Evolutionary conservation across 1,140 invertebrate species (phyloP), one percentile per base, ranked within the genome.

Genomic region (Goniozus legneri): DNA sequence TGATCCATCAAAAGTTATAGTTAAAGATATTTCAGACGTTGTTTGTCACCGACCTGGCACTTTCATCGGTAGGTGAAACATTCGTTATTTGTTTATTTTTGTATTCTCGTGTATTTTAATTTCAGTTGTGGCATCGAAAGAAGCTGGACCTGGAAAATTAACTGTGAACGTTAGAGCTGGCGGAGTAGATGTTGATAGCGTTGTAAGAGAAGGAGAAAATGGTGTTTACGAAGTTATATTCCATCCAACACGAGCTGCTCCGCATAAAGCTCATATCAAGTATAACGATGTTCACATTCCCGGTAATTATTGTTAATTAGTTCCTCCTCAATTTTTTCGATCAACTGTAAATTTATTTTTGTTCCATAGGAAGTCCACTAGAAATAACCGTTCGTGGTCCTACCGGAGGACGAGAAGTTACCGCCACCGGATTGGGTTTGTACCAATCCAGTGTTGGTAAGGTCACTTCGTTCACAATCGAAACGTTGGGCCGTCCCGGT

Each of bases 371-470:
- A 80, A 95, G 95, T 2, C 95, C 97, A 60, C 76, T 97, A 4
- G 98, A 95, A 2, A 95, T 99, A 21, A 81, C 95, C 47, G 95
- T 99, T 21, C 81, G 96, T 56, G 95, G 97, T 44, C 97, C 97
- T 14, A 98, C 98, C 76, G 95, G 95, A 37, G 96, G 86, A 34
- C 81, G 89, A 54, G 85, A 88, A 50, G 85, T 91, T 6, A 85
- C 86, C 27, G 88, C 87, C 19, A 86, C 83, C 39, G 91, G 88
- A 1, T 65, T 87, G 22, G 91, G 88, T 1, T 74, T 95, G 1
- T 93, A 94, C 75, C 89, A 92, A 62, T 85, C 88, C 0, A 80
- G 84, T 44, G 82, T 88, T 8, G 85, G 86, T 1, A 85, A 88
- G 67, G 82, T 88, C 1, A 88, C 89, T 3, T 88, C 87, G 0